A percentile compares a stretch with the other conserved stretches of the same genome.
phyloP scores from a whole-genome alignment of 2,797 vertebrate species.

The Furcifer pardalis region DNA sequence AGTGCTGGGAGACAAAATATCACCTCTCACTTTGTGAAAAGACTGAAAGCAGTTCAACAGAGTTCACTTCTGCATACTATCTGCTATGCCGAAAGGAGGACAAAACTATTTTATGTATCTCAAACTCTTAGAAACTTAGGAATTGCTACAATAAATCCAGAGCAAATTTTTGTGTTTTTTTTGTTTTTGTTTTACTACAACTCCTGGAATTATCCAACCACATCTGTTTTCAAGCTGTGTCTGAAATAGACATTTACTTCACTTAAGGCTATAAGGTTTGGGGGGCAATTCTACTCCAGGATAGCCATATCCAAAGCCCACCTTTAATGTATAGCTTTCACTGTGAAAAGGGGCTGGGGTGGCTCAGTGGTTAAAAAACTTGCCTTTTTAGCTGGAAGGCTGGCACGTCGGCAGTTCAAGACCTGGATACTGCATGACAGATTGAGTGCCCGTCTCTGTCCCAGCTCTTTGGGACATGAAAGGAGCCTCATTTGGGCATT shows the following conservation, averaged over 20 bases:
- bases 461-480: too few relatives aligned
- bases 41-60: constrained; percentile 28
- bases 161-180: too few relatives aligned
- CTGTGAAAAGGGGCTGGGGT: too few relatives aligned
- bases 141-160: not conserved
- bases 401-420: too few relatives aligned
- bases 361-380: too few relatives aligned
- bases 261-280: rapidly evolving
- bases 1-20: constrained; percentile 9
- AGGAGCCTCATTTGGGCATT: too few relatives aligned
- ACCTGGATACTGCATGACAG: too few relatives aligned
- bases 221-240: too few relatives aligned
- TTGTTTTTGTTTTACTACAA: too few relatives aligned
- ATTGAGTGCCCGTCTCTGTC: too few relatives aligned
- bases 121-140: not conserved
- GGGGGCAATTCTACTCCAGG: too few relatives aligned
- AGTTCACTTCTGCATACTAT: constrained; percentile 1
- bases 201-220: not conserved
- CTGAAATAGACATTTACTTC: not conserved
- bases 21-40: constrained; percentile 11
- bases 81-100: constrained; percentile 11
- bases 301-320: not conserved
- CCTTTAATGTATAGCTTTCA: not conserved
- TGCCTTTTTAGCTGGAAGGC: too few relatives aligned
- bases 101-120: not conserved